Percentiles rank a stretch among this genome's conserved stretches.
These are phyloP conservation scores for Thymelicus lineola DNA, from an alignment of 2,888 invertebrate genomes.

Conservation along the genomic window DNA sequence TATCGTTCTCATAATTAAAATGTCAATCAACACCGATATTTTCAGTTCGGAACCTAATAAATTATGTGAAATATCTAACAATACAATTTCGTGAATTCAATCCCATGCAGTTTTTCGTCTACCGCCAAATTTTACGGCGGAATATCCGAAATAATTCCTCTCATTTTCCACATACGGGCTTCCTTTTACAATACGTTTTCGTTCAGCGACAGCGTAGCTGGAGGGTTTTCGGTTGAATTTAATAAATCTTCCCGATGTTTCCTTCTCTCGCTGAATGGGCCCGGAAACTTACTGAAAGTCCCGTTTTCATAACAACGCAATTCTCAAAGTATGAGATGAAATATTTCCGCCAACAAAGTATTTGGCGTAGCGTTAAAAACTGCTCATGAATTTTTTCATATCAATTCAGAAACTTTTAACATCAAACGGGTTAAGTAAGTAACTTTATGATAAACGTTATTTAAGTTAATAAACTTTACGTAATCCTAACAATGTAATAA, in stretches of 20 bases:
- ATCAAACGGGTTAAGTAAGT: neutral
- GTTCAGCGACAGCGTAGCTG: conserved; percentile 43
- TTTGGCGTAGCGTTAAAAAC: conserved; percentile 50
- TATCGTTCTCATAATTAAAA: too few relatives aligned
- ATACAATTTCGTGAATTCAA: conserved; percentile 18
- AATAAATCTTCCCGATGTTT: conserved; percentile 69
- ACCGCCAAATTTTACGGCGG: conserved; percentile 29
- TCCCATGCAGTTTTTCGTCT: conserved; percentile 18
- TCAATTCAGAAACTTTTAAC: conserved; percentile 2
- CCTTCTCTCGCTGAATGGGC: conserved; percentile 56
- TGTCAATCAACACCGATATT: too few relatives aligned
- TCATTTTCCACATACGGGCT: conserved; percentile 43
- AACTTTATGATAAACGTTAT: neutral
- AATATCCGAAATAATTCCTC: conserved; percentile 45
- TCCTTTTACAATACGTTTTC: conserved; percentile 50
- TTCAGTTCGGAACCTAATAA: conserved; percentile 38
- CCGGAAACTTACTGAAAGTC: conserved; percentile 56
- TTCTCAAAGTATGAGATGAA: conserved; percentile 60
- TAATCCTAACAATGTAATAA: neutral
- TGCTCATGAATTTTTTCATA: conserved; percentile 52
- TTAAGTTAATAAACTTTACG: neutral
- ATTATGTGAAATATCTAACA: conserved; percentile 22
- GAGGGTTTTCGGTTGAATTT: conserved; percentile 58
- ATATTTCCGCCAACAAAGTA: conserved; percentile 54
- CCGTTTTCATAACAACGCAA: conserved; percentile 63